Evolutionary conservation across 2,797 vertebrate genomes (phyloP).

Genomic region (Scolopax rusticola): DNA sequence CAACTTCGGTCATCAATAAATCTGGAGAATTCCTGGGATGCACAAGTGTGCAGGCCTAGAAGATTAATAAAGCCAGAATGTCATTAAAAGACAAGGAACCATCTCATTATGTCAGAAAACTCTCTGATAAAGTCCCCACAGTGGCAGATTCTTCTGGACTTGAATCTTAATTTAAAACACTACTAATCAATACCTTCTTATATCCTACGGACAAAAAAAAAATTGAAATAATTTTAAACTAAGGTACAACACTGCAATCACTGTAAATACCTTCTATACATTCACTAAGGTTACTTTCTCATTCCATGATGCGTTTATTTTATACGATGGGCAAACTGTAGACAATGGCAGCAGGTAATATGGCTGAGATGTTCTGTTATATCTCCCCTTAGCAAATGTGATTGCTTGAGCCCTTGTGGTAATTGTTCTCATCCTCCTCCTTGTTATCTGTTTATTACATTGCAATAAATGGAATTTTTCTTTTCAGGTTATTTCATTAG

Average conservation of each 20-base stretch:
- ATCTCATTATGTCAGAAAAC: not conserved
- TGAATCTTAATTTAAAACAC: slow-evolving; percentile 33
- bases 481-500: slow-evolving; percentile 41
- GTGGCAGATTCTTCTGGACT: not conserved
- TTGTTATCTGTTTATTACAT: slow-evolving; percentile 33
- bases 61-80: not conserved
- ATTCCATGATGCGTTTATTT: slow-evolving; percentile 73
- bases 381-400: slow-evolving; percentile 30
- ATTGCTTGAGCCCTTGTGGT: not conserved
- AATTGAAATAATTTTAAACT: slow-evolving; percentile 17
- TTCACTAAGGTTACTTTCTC: slow-evolving; percentile 60
- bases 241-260: not conserved
- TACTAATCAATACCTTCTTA: slow-evolving; percentile 43
- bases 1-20: not conserved
- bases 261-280: slow-evolving; percentile 15
- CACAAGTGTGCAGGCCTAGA: not conserved
- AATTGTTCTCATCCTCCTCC: slow-evolving; percentile 46
- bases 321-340: slow-evolving; percentile 52
- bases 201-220: not conserved
- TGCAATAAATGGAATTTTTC: slow-evolving; percentile 44
- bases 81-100: not conserved
- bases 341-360: slow-evolving; percentile 46
- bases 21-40: slow-evolving; percentile 5
- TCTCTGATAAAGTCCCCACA: not conserved
- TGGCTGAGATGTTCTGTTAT: slow-evolving; percentile 51